A percentile compares a stretch with the other conserved stretches of the same genome.
Conservation (phyloP, 2,113 vertebrate species). For the Geothlypis trichas region DNA sequence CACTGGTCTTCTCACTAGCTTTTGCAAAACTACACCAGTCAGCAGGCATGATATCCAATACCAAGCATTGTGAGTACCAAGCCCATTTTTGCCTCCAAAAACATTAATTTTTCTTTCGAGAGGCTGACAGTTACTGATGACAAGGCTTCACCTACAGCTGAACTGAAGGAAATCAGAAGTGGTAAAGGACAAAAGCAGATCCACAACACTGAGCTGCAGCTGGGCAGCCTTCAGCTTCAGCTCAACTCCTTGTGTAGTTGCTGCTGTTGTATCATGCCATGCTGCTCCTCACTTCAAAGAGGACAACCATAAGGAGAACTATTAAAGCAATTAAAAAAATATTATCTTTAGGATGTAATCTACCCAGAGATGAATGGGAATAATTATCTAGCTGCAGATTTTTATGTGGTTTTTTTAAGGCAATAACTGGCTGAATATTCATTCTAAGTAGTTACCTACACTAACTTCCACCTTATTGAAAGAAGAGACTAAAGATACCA, state of each 20-base stretch:
- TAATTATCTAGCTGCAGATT: slow-evolving; percentile 8
- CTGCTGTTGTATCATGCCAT: background rate
- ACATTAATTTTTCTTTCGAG: background rate
- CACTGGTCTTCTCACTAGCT: background rate
- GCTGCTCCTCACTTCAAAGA: slow-evolving; percentile 19
- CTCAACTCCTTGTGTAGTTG: background rate
- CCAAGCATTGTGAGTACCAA: background rate
- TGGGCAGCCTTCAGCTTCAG: background rate
- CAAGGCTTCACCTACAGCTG: background rate
- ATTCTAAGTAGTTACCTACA: background rate
- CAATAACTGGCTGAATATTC: background rate
- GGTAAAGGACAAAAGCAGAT: background rate
- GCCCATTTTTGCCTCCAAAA: background rate
- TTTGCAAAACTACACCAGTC: background rate
- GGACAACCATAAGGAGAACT: background rate
- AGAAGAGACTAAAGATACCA: background rate
- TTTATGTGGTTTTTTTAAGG: background rate
- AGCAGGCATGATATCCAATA: background rate
- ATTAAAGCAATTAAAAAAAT: slow-evolving; percentile 46
- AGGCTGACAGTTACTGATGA: background rate
- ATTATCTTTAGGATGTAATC: slow-evolving; percentile 28
- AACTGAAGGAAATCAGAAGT: background rate
- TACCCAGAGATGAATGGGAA: background rate
- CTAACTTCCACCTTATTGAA: background rate
- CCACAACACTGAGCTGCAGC: fast-evolving